Percentiles rank a stretch among this genome's conserved stretches.
Conservation (phyloP, 2,113 vertebrate genomes). For the Canis aureus region DNA sequence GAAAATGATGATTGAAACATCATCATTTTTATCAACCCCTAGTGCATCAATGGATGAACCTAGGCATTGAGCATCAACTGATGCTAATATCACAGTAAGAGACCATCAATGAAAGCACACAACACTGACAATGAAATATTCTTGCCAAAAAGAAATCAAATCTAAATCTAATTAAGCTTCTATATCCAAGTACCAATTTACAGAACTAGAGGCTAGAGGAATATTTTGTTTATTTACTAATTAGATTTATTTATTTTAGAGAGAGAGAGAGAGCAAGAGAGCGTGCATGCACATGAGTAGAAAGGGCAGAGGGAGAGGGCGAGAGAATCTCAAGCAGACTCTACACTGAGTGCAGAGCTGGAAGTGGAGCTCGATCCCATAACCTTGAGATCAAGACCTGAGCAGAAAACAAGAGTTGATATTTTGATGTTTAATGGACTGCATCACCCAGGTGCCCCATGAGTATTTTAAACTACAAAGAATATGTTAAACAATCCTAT, state of each 20-base stretch:
- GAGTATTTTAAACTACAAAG: constrained; percentile 39
- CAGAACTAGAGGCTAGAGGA: background rate
- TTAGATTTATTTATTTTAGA: background rate
- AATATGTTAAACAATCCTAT: constrained; percentile 1
- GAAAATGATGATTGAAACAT: background rate
- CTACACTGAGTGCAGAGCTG: background rate
- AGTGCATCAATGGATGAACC: background rate
- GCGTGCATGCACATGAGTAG: background rate
- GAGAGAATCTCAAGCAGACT: background rate
- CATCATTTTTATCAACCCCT: background rate
- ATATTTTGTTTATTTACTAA: background rate
- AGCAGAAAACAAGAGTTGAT: background rate
- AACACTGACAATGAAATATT: constrained; percentile 1
- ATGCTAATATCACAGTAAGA: constrained; percentile 24
- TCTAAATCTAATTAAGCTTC: constrained; percentile 48
- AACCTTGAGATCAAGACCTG: background rate
- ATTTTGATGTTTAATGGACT: background rate
- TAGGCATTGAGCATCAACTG: background rate
- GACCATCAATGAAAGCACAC: background rate
- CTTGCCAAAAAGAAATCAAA: constrained; percentile 33
- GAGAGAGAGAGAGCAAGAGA: background rate
- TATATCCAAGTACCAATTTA: constrained; percentile 23
- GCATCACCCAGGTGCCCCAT: background rate
- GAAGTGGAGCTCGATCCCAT: background rate
- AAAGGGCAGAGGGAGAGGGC: background rate